These are phyloP conservation scores for Xestia rhomboidea DNA, from an alignment of 2,888 invertebrate species.

Conservation along the genomic window DNA sequence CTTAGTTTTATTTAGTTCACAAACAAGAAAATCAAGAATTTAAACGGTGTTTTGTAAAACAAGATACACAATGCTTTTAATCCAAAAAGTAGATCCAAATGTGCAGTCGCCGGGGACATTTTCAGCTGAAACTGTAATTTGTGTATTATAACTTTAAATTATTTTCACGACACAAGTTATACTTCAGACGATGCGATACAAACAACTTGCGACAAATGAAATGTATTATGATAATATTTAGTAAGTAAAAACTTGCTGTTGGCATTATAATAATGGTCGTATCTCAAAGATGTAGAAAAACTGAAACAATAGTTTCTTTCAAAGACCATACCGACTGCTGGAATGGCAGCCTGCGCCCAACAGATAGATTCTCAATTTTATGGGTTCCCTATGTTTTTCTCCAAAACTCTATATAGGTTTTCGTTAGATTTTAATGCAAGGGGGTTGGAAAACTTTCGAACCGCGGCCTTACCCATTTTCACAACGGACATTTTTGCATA, in stretches of 20 bases:
- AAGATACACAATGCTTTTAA: background rate
- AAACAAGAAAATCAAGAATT: constrained; percentile 11
- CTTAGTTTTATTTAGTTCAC: background rate
- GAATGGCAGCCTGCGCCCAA: background rate
- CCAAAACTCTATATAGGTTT: background rate
- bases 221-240: constrained; percentile 23
- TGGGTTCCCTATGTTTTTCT: background rate
- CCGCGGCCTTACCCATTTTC: too few relatives aligned
- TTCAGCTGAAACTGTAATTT: constrained; percentile 18
- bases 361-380: background rate
- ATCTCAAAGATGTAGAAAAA: background rate
- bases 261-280: background rate
- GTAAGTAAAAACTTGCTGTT: background rate
- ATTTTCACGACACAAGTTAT: constrained; percentile 17
- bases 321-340: too few relatives aligned
- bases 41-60: constrained; percentile 19
- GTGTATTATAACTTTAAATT: constrained; percentile 28
- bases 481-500: too few relatives aligned
- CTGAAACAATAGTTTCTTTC: too few relatives aligned
- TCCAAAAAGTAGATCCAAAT: constrained; percentile 16
- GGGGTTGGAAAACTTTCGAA: too few relatives aligned
- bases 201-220: constrained; percentile 25
- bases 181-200: background rate
- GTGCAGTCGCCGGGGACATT: constrained; percentile 10
- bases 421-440: background rate